Percentiles rank a stretch among this genome's conserved stretches.
phyloP scores from a whole-genome alignment of 2,797 vertebrate genomes.

The Eleutherodactylus coqui region DNA sequence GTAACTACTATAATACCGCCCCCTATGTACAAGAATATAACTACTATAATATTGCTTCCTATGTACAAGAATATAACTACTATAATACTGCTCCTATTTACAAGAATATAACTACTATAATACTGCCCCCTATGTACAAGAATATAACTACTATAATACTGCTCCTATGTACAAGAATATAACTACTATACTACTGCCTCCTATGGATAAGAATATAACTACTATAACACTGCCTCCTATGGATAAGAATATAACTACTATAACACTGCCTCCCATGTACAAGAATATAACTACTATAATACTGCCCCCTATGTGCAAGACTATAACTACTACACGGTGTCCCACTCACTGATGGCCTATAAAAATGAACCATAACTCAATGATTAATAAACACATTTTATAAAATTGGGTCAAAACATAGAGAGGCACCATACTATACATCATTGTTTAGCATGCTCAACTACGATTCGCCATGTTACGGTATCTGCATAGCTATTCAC shows the following conservation, averaged over 20 bases:
- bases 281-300: background rate
- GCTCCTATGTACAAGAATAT: background rate
- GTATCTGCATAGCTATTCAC: too few relatives aligned
- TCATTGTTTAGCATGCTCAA: too few relatives aligned
- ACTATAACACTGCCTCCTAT: background rate
- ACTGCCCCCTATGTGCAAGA: background rate
- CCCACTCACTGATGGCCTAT: too few relatives aligned
- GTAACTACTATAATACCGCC: background rate
- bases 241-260: slow-evolving; percentile 8
- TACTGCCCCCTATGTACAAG: background rate
- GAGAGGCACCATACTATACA: too few relatives aligned
- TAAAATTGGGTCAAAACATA: too few relatives aligned
- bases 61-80: background rate
- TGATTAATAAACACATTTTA: too few relatives aligned
- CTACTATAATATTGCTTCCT: background rate
- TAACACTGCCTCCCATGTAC: background rate
- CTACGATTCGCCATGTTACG: too few relatives aligned
- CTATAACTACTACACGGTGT: slow-evolving; percentile 4
- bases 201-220: background rate
- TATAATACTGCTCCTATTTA: background rate
- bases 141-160: slow-evolving; percentile 1
- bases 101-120: background rate
- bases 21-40: background rate
- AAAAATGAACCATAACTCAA: too few relatives aligned
- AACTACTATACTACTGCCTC: background rate